Evolutionary conservation across 1,140 invertebrate species (phyloP), one percentile per base, ranked within the genome.

Genomic region (Phenacoccus solenopsis): DNA sequence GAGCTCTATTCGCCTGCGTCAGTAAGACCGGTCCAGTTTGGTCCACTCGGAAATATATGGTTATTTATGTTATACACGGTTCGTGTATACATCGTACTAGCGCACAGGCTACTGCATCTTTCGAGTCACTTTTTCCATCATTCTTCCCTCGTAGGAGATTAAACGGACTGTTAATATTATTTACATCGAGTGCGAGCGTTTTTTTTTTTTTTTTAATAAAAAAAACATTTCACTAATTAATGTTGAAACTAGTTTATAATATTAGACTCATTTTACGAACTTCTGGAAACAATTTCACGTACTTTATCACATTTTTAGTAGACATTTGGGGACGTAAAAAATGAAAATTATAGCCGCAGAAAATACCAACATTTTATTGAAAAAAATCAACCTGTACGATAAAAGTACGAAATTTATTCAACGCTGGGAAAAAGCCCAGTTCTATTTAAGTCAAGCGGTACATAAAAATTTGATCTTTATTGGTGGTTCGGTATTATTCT

Each of bases 151-250:
- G 59, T 10, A 49, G 13, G 25, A 64, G 59, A 64, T 64, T 4
- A 64, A 64, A 64, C 59, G 59, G 25, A 64, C 59, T 64, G 59
- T 64, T 64, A 64, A 64, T 64, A 64, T 64, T 64, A 27, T 64
- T 64, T 64, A 64, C 59, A 22, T 2, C 38, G 38, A 49, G 13
- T 10, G 38, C 38, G 12, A 32, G 30, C 30, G 38, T 2, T n/a
- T n/a, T n/a, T n/a, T n/a, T n/a, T n/a, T n/a, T n/a, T n/a, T n/a
- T 49, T 16, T 16, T 16, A 49, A 49, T 49, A 49, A 49, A 49
- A 49, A n/a, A 49, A 49, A 49, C 38, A n/a, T 49, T 49, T 49
- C 38, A 49, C 38, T 49, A 49, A 49, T 49, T 49, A 49, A 49
- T 49, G 38, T n/a, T 49, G 38, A 49, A 49, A 49, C 38, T 49